Evolutionary conservation across 2,797 vertebrate species (phyloP).

Genomic region (Pseudochromis fuscus): DNA sequence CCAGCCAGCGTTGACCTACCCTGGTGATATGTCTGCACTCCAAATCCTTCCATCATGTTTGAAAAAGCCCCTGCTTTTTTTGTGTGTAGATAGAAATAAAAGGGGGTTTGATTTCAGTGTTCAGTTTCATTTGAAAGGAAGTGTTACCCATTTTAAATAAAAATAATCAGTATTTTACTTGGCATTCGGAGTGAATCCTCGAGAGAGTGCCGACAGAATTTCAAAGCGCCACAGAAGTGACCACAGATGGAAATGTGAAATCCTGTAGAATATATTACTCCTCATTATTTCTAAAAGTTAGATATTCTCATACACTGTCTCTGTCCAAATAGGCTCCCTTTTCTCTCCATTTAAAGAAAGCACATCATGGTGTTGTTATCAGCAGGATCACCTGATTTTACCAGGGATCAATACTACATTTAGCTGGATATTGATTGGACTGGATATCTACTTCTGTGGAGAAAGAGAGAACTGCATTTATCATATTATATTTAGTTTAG

Average conservation of each 20-base stretch:
- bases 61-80: slow-evolving; percentile 22
- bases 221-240: not conserved
- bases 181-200: not conserved
- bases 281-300: not conserved
- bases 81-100: not conserved
- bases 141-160: not conserved
- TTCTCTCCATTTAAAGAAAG: not conserved
- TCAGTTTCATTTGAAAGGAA: slow-evolving; percentile 7
- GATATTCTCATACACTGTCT: not conserved
- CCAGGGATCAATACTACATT: not conserved
- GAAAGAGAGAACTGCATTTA: not conserved
- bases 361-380: slow-evolving; percentile 13
- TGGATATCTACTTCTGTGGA: not conserved
- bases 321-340: not conserved
- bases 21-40: slow-evolving; percentile 33
- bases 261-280: not conserved
- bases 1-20: slow-evolving; percentile 49
- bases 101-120: not conserved
- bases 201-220: not conserved
- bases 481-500: not conserved
- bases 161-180: not conserved
- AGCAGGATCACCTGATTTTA: slow-evolving; percentile 21
- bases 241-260: not conserved
- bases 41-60: slow-evolving; percentile 42
- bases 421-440: not conserved